Percentiles rank a stretch among this genome's conserved stretches.
Conservation (phyloP, 2,797 vertebrate species). For the Octomys mimax region DNA sequence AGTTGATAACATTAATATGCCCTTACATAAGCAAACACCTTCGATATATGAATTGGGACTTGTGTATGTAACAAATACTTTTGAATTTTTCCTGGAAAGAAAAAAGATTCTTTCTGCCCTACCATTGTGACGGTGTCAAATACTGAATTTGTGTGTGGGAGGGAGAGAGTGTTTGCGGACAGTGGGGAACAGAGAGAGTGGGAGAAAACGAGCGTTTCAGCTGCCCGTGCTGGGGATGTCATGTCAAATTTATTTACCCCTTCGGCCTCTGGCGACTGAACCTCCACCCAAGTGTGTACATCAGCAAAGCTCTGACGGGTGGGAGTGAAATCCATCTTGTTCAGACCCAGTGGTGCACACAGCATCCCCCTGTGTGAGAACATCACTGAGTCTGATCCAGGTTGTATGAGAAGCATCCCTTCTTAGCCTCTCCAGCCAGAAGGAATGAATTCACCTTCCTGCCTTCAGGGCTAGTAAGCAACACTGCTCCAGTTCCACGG, state of each 20-base stretch:
- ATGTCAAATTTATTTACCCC: slow-evolving; percentile 85
- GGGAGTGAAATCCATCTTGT: slow-evolving; percentile 81
- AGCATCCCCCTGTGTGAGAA: slow-evolving; percentile 67
- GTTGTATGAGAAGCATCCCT: slow-evolving; percentile 27
- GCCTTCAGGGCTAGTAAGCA: slow-evolving; percentile 1
- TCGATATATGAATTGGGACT: background rate
- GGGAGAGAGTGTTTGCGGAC: background rate
- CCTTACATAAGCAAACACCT: background rate
- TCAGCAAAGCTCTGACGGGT: slow-evolving; percentile 83
- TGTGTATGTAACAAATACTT: slow-evolving; percentile 61
- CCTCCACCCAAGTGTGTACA: slow-evolving; percentile 83
- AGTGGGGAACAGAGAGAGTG: background rate
- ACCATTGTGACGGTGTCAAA: slow-evolving; percentile 16
- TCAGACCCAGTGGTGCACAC: background rate
- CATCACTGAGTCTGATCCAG: slow-evolving; percentile 66
- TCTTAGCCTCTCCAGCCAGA: slow-evolving; percentile 57
- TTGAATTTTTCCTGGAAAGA: slow-evolving; percentile 61
- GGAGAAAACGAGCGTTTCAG: slow-evolving; percentile 46
- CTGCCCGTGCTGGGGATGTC: slow-evolving; percentile 70
- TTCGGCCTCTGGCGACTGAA: slow-evolving; percentile 81
- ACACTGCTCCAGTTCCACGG: background rate
- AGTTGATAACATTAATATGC: background rate
- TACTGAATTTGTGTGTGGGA: background rate
- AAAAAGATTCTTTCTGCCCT: slow-evolving; percentile 75
- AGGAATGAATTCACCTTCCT: slow-evolving; percentile 9